phyloP scores from a whole-genome alignment of 2,113 vertebrate species.

The Marmota flaviventris region DNA sequence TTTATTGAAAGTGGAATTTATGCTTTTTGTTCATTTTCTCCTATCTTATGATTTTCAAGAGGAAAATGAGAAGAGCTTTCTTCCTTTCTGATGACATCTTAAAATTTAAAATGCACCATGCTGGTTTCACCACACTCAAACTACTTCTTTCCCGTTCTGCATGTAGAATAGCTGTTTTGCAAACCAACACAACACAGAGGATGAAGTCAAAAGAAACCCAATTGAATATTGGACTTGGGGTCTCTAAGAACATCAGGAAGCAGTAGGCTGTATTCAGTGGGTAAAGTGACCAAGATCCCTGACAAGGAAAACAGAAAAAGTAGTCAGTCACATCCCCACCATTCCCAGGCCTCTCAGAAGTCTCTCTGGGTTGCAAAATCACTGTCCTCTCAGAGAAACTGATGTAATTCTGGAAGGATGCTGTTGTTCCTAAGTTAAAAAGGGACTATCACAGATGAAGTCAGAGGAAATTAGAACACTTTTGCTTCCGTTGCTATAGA shows the following conservation, averaged over 20 bases:
- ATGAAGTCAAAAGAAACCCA: not conserved
- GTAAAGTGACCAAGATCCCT: not conserved
- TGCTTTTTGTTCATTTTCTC: not conserved
- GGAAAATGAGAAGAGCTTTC: conserved; percentile 13
- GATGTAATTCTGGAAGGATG: not conserved
- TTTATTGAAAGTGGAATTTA: not conserved
- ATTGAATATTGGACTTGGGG: not conserved
- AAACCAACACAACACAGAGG: not conserved
- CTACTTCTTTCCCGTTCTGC: not conserved
- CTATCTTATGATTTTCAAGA: conserved; percentile 11
- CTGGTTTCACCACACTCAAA: not conserved
- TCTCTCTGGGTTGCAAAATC: not conserved
- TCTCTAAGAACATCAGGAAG: not conserved
- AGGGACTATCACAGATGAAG: not conserved
- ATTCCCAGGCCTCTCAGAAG: not conserved
- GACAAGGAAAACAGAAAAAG: not conserved
- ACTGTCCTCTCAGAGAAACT: not conserved
- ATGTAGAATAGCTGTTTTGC: not conserved
- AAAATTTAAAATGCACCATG: not conserved
- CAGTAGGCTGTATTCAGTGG: not conserved
- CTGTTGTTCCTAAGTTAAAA: not conserved
- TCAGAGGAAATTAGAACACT: not conserved
- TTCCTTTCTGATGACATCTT: not conserved
- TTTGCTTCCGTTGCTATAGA: not conserved
- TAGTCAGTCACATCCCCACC: not conserved